A percentile compares a stretch with the other conserved stretches of the same genome.
phyloP scores from a whole-genome alignment of 1,140 invertebrate species.

The Chlorops oryzae region DNA sequence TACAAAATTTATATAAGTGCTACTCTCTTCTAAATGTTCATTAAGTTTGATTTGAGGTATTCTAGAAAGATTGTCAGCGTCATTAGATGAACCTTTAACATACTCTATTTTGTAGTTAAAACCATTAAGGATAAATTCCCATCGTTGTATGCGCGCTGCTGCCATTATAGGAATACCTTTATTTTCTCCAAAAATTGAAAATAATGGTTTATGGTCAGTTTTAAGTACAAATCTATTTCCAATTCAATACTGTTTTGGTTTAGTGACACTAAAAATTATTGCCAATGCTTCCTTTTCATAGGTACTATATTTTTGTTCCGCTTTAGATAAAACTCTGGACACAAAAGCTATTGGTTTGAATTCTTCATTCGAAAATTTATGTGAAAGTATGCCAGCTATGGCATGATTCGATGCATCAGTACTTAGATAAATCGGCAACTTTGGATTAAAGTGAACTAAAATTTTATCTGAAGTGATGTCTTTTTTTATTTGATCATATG shows the following conservation, averaged over 20 bases:
- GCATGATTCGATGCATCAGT: slow-evolving; percentile 17
- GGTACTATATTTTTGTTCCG: slow-evolving; percentile 50
- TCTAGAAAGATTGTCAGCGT: slow-evolving; percentile 12
- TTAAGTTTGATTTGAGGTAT: slow-evolving; percentile 7
- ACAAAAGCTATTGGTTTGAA: slow-evolving; percentile 47
- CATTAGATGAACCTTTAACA: slow-evolving; percentile 16
- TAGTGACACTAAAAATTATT: slow-evolving; percentile 51
- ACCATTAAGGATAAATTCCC: slow-evolving; percentile 35
- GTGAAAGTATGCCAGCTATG: slow-evolving; percentile 16
- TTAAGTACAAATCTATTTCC: slow-evolving; percentile 49
- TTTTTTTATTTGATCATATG: slow-evolving; percentile 28
- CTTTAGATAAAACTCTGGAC: slow-evolving; percentile 45
- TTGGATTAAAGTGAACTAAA: slow-evolving; percentile 17
- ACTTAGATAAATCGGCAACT: slow-evolving; percentile 14
- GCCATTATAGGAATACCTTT: slow-evolving; percentile 33
- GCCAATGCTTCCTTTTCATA: slow-evolving; percentile 53
- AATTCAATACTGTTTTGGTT: slow-evolving; percentile 53
- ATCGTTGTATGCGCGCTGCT: slow-evolving; percentile 38
- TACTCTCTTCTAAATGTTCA: neutral
- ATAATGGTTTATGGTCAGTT: slow-evolving; percentile 52
- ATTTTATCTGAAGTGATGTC: slow-evolving; percentile 23
- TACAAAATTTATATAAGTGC: slow-evolving; percentile 7
- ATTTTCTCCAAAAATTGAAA: slow-evolving; percentile 46
- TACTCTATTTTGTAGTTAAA: slow-evolving; percentile 43
- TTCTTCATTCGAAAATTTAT: slow-evolving; percentile 16